Percentiles rank a stretch among this genome's conserved stretches.
phyloP scores from a whole-genome alignment of 2,888 invertebrate genomes.

The Rhagonycha lutea region DNA sequence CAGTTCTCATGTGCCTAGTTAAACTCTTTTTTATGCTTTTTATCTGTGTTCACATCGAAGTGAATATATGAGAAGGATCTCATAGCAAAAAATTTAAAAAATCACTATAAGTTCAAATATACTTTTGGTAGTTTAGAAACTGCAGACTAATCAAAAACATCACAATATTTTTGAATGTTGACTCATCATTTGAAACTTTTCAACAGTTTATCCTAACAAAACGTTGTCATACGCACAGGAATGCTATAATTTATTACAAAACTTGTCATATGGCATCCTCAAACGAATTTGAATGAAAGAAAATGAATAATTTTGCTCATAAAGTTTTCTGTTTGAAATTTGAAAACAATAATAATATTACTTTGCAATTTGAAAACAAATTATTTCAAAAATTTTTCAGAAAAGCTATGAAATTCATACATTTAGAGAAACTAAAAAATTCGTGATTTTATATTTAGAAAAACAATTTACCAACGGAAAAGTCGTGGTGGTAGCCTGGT shows the following conservation, averaged over 20 bases:
- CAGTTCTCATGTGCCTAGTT: too few relatives aligned
- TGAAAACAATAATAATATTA: background rate
- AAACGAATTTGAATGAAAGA: background rate
- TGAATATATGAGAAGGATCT: too few relatives aligned
- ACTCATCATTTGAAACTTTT: background rate
- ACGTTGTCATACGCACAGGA: background rate
- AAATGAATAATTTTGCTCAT: background rate
- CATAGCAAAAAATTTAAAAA: too few relatives aligned
- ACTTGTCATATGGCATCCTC: background rate
- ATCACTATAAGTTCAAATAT: background rate
- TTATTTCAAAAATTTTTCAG: too few relatives aligned
- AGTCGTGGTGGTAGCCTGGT: too few relatives aligned
- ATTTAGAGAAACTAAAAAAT: too few relatives aligned
- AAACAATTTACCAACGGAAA: too few relatives aligned
- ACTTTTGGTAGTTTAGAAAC: background rate
- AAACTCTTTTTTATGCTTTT: too few relatives aligned
- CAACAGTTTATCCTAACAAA: background rate
- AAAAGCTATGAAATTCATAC: too few relatives aligned
- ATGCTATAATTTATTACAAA: background rate
- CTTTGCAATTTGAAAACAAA: background rate
- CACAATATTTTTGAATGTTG: background rate
- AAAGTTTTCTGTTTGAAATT: background rate
- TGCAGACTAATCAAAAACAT: background rate
- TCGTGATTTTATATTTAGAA: too few relatives aligned
- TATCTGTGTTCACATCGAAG: too few relatives aligned